These are phyloP conservation scores for Montipora efflorescens DNA, from an alignment of 64 coral and sea anemone species.

Conservation along the genomic window DNA sequence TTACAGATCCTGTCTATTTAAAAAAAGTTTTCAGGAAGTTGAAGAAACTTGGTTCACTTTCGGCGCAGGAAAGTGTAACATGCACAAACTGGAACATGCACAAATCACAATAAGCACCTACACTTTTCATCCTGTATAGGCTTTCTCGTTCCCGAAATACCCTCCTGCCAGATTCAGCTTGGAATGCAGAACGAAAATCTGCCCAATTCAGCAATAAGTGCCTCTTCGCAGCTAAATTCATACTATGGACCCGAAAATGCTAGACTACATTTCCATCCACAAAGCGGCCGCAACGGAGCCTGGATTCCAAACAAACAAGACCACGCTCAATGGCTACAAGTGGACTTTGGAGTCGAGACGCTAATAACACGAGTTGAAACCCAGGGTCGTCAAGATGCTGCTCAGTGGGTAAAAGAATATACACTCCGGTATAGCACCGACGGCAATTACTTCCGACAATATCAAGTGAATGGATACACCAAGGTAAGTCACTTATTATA, in stretches of 20 bases:
- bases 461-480: not conserved
- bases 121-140: not conserved
- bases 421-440: conserved; percentile 6
- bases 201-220: conserved; percentile 16
- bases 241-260: conserved; percentile 16
- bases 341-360: conserved; percentile 12
- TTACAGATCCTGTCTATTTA: too few relatives aligned
- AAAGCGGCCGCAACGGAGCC: not conserved
- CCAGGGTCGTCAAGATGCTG: conserved; percentile 16
- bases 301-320: not conserved
- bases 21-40: too few relatives aligned
- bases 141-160: not conserved
- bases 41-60: too few relatives aligned
- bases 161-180: not conserved
- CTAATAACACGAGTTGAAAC: not conserved
- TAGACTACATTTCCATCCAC: not conserved
- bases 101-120: not conserved
- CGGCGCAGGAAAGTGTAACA: too few relatives aligned
- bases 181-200: conserved; percentile 20
- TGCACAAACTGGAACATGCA: too few relatives aligned
- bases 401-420: conserved; percentile 25
- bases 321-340: conserved; percentile 8
- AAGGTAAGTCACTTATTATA: not conserved
- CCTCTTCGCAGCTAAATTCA: not conserved
- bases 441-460: not conserved